These are phyloP conservation scores for Tipula lateralis DNA, from an alignment of 2,888 invertebrate genomes.

Conservation along the genomic window DNA sequence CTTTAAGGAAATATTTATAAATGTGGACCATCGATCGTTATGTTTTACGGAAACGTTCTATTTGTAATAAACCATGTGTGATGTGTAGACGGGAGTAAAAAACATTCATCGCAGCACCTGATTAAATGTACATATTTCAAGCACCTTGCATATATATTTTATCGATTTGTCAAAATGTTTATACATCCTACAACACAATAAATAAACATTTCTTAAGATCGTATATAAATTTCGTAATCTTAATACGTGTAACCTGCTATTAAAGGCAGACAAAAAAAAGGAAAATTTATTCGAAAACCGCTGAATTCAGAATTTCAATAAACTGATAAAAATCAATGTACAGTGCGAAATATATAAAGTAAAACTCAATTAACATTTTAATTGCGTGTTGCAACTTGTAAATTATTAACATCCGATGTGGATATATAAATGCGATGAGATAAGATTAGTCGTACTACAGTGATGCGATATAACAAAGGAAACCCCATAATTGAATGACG, in stretches of 20 bases:
- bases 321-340: neutral
- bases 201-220: neutral
- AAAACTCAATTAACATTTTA: constrained; percentile 19
- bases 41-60: neutral
- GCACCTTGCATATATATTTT: neutral
- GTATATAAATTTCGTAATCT: neutral
- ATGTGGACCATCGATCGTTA: neutral
- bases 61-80: neutral
- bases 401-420: neutral
- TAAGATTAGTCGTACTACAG: neutral
- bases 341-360: neutral
- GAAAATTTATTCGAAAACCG: neutral
- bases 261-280: neutral
- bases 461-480: neutral
- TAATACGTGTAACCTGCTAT: neutral
- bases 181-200: neutral
- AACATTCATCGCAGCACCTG: neutral
- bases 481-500: neutral
- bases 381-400: neutral
- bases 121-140: neutral
- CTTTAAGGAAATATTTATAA: neutral
- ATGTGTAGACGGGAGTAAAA: neutral
- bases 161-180: neutral
- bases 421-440: neutral
- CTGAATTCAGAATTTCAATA: neutral